Evolutionary conservation across 2,113 vertebrate genomes (phyloP).

Genomic region (Trinectes maculatus): DNA sequence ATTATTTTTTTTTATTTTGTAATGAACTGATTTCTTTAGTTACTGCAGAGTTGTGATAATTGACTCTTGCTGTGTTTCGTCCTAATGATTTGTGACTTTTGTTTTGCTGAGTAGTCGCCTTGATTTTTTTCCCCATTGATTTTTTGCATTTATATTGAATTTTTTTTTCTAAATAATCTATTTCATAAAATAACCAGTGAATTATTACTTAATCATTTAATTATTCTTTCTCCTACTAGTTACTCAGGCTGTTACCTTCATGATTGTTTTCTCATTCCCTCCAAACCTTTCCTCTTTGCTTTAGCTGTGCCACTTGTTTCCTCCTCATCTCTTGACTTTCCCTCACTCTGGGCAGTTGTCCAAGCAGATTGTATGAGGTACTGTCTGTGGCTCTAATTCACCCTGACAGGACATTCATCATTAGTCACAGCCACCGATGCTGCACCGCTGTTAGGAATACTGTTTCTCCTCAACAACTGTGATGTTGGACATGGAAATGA

Average conservation of each 20-base stretch:
- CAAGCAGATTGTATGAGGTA: slow-evolving; percentile 63
- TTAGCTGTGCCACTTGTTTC: neutral
- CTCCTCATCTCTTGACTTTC: slow-evolving; percentile 7
- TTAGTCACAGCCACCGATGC: slow-evolving; percentile 72
- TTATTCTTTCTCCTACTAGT: neutral
- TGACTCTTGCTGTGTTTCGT: slow-evolving; percentile 21
- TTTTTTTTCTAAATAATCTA: neutral
- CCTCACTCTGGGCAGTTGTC: slow-evolving; percentile 58
- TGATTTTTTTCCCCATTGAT: neutral
- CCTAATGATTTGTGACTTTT: slow-evolving; percentile 31
- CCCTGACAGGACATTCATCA: slow-evolving; percentile 83
- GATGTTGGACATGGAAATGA: slow-evolving; percentile 9
- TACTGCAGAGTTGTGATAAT: slow-evolving; percentile 41
- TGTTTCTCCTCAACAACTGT: slow-evolving; percentile 34
- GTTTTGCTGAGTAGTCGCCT: slow-evolving; percentile 11
- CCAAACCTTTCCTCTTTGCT: neutral
- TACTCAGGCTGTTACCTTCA: neutral
- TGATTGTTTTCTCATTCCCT: neutral
- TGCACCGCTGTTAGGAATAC: slow-evolving; percentile 30
- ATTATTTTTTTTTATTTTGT: slow-evolving; percentile 16
- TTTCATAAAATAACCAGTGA: neutral
- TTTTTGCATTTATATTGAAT: slow-evolving; percentile 5
- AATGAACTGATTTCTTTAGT: slow-evolving; percentile 23
- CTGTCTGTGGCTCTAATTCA: slow-evolving; percentile 74
- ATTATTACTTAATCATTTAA: neutral